phyloP scores from a whole-genome alignment of 2,113 vertebrate genomes.

The Pleuronectes platessa region DNA sequence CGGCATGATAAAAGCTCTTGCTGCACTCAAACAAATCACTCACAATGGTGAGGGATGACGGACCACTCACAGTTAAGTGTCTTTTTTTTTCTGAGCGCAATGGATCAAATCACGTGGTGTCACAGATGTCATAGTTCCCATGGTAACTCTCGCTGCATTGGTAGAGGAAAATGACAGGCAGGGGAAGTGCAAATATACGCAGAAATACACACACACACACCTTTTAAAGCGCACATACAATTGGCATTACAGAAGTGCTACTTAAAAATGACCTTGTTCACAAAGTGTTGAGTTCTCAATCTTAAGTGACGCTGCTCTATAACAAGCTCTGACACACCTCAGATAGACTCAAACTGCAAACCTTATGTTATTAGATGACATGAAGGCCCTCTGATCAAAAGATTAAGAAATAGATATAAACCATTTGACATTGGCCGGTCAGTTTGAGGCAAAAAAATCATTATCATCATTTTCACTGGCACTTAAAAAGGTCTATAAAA shows the following conservation, averaged over 20 bases:
- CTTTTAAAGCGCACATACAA: slow-evolving; percentile 14
- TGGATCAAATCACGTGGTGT: slow-evolving; percentile 46
- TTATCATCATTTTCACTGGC: not conserved
- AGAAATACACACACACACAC: slow-evolving; percentile 17
- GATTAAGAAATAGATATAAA: no score
- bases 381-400: no score
- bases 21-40: slow-evolving; percentile 49
- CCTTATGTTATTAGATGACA: no score
- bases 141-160: slow-evolving; percentile 60
- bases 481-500: not conserved
- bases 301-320: not conserved
- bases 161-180: slow-evolving; percentile 32
- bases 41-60: slow-evolving; percentile 36
- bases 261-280: slow-evolving; percentile 22
- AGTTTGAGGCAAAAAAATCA: not conserved
- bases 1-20: slow-evolving; percentile 6
- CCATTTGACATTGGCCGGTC: no score
- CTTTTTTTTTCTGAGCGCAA: slow-evolving; percentile 27
- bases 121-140: slow-evolving; percentile 72
- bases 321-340: not conserved
- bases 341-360: no score
- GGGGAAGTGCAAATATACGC: slow-evolving; percentile 13
- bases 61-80: slow-evolving; percentile 50
- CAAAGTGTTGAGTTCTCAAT: not conserved
- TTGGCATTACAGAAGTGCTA: slow-evolving; percentile 25